Evolutionary conservation across 1,140 invertebrate genomes (phyloP).

Genomic region (Euschistus heros): DNA sequence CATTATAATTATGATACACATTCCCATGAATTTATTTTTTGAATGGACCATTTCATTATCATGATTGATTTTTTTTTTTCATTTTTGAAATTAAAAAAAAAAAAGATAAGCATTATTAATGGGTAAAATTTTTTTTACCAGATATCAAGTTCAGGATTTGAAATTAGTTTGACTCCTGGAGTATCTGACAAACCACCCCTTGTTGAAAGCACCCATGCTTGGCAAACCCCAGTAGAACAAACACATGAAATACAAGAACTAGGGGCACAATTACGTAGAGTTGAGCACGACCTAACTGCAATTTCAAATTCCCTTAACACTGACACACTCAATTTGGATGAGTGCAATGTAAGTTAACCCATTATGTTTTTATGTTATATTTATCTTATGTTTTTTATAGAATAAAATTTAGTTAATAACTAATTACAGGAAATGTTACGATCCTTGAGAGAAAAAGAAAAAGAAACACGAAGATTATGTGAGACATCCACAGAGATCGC

Average conservation of each 20-base stretch:
- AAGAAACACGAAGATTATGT: conserved; percentile 34
- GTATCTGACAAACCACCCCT: conserved; percentile 34
- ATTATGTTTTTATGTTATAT: background rate
- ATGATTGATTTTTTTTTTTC: conserved; percentile 24
- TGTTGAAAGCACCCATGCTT: conserved; percentile 31
- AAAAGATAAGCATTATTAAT: background rate
- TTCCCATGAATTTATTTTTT: background rate
- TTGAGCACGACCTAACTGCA: conserved; percentile 18
- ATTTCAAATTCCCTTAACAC: conserved; percentile 10
- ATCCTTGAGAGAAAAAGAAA: conserved; percentile 41
- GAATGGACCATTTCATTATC: background rate
- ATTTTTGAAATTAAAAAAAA: background rate
- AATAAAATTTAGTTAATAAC: background rate
- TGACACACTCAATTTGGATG: conserved; percentile 10
- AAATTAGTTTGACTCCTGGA: conserved; percentile 40
- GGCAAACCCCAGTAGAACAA: conserved; percentile 25
- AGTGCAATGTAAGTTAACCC: conserved; percentile 10
- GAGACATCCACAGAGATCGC: conserved; percentile 16
- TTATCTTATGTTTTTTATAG: background rate
- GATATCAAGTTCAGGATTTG: conserved; percentile 51
- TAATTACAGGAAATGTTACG: conserved; percentile 43
- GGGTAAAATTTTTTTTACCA: conserved; percentile 30
- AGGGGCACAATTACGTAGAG: conserved; percentile 19
- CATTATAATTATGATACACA: too few species aligned
- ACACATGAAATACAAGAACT: conserved; percentile 13